phyloP scores from a whole-genome alignment of 2,113 vertebrate species.

The Myotis lucifugus region DNA sequence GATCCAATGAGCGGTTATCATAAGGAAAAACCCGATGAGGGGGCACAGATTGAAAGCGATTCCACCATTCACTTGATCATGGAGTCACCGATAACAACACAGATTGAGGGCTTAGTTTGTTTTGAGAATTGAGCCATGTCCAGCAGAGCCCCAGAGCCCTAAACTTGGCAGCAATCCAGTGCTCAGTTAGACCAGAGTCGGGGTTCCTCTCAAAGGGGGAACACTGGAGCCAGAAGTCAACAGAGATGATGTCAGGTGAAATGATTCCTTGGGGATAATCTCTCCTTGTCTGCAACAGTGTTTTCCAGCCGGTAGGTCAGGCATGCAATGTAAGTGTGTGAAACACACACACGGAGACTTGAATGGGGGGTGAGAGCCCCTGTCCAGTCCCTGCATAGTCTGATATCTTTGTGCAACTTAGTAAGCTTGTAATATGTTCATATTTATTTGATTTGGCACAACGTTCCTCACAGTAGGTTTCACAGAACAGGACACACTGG shows the following conservation, averaged over 20 bases:
- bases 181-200: conserved; percentile 43
- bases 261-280: neutral
- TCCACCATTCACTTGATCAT: neutral
- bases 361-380: neutral
- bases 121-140: neutral
- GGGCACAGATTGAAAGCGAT: neutral
- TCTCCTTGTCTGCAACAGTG: neutral
- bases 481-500: neutral
- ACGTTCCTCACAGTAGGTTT: conserved; percentile 14
- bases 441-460: conserved; percentile 32
- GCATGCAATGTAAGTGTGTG: neutral
- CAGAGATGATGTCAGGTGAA: conserved; percentile 23
- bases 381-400: neutral
- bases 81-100: neutral
- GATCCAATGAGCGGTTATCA: neutral
- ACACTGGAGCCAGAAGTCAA: conserved; percentile 21
- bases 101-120: neutral
- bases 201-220: neutral
- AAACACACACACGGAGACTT: neutral
- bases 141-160: neutral
- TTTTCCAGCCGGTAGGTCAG: conserved; percentile 14
- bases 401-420: neutral
- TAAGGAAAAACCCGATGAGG: neutral
- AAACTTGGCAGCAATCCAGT: conserved; percentile 39
- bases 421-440: neutral